These are phyloP conservation scores for Ips nitidus DNA, from an alignment of 1,140 invertebrate species.

Conservation along the genomic window DNA sequence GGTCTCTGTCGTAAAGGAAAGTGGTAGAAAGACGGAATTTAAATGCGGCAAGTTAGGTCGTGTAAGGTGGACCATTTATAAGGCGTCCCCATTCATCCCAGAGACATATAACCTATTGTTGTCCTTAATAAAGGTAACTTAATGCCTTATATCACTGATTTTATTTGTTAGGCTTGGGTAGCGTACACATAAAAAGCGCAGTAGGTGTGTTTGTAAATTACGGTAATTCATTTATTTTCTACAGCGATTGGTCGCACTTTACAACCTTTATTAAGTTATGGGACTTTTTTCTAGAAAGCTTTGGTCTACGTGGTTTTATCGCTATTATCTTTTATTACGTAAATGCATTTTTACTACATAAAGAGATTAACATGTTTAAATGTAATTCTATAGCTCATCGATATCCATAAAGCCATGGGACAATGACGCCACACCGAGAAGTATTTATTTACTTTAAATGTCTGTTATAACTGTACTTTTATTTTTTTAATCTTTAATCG, in stretches of 20 bases:
- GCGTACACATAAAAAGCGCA: conserved; percentile 27
- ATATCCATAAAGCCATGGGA: no score
- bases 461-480: no score
- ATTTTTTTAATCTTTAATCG: no score
- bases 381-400: no score
- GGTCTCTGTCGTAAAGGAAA: conserved; percentile 12
- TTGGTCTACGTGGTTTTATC: no score
- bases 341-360: no score
- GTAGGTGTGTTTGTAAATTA: conserved; percentile 32
- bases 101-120: conserved; percentile 41
- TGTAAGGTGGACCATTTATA: conserved; percentile 36
- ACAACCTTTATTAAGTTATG: conserved; percentile 21
- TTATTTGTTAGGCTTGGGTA: conserved; percentile 29
- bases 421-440: no score
- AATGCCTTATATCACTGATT: conserved; percentile 37
- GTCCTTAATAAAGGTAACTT: conserved; percentile 40
- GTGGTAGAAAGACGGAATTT: conserved; percentile 24
- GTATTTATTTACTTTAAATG: no score
- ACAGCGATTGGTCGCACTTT: conserved; percentile 19
- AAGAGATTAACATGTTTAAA: no score
- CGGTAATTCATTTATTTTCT: conserved; percentile 30
- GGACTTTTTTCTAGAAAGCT: not conserved
- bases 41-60: conserved; percentile 17
- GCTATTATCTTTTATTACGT: no score
- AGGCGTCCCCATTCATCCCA: conserved; percentile 37